Conservation (phyloP, 2,888 invertebrate genomes). For the Limnephilus marmoratus region DNA sequence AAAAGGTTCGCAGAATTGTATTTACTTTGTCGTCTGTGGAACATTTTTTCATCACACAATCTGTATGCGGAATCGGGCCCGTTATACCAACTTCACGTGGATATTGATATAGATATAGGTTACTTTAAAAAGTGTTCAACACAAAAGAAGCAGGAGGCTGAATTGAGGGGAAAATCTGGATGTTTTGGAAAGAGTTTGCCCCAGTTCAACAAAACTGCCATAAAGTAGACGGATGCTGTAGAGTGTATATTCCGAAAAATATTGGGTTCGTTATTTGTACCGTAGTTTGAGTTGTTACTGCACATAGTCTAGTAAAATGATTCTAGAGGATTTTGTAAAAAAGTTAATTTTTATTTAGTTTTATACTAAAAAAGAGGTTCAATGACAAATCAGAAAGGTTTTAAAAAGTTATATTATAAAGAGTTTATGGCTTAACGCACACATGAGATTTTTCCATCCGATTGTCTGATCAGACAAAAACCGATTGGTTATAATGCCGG, state of each 20-base stretch:
- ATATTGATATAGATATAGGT: slow-evolving; percentile 17
- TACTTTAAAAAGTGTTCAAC: slow-evolving; percentile 28
- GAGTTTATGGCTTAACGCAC: too few species aligned
- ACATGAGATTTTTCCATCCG: too few species aligned
- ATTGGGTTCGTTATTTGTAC: background rate
- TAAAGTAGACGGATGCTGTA: background rate
- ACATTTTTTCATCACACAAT: slow-evolving; percentile 30
- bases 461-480: too few species aligned
- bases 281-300: background rate
- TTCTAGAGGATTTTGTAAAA: background rate
- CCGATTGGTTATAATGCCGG: too few species aligned
- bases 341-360: background rate
- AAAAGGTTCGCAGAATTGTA: slow-evolving; percentile 45
- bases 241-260: background rate
- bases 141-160: slow-evolving; percentile 4
- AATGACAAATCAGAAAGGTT: too few species aligned
- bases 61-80: slow-evolving; percentile 7
- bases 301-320: background rate
- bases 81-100: background rate
- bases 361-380: too few species aligned
- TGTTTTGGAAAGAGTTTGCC: background rate
- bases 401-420: too few species aligned
- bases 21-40: slow-evolving; percentile 46
- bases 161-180: background rate
- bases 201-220: background rate